These are phyloP conservation scores for Coleophora deauratella DNA, from an alignment of 2,888 invertebrate species.

Conservation along the genomic window DNA sequence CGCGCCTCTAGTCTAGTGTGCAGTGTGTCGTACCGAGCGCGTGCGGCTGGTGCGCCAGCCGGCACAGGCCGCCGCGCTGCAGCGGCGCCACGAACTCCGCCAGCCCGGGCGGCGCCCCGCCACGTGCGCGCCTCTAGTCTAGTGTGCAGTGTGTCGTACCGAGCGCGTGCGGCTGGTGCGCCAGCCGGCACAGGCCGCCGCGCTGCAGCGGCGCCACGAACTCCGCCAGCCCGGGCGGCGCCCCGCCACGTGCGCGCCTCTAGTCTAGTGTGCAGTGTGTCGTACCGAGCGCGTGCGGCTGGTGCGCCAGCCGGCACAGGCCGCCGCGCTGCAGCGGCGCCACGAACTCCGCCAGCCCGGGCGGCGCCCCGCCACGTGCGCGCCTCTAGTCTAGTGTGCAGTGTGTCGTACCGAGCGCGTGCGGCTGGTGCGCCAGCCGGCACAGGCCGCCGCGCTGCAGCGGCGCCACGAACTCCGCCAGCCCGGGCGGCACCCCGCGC, in stretches of 20 bases:
- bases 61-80: no score
- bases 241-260: no score
- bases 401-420: slow-evolving; percentile 59
- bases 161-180: slow-evolving; percentile 88
- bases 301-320: slow-evolving; percentile 91
- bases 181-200: no score
- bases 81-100: no score
- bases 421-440: slow-evolving; percentile 90
- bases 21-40: slow-evolving; percentile 48
- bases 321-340: slow-evolving; percentile 88
- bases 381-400: no score
- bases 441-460: slow-evolving; percentile 90
- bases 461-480: slow-evolving; percentile 89
- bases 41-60: slow-evolving; percentile 85
- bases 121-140: no score
- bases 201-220: no score
- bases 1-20: neutral
- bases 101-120: no score
- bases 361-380: no score
- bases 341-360: slow-evolving; percentile 89
- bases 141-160: neutral
- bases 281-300: slow-evolving; percentile 79
- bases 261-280: no score
- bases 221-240: no score
- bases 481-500: slow-evolving; percentile 92